A percentile compares a stretch with the other conserved stretches of the same genome.
These are phyloP conservation scores for Gambusia affinis DNA, from an alignment of 2,113 vertebrate species.

Conservation along the genomic window DNA sequence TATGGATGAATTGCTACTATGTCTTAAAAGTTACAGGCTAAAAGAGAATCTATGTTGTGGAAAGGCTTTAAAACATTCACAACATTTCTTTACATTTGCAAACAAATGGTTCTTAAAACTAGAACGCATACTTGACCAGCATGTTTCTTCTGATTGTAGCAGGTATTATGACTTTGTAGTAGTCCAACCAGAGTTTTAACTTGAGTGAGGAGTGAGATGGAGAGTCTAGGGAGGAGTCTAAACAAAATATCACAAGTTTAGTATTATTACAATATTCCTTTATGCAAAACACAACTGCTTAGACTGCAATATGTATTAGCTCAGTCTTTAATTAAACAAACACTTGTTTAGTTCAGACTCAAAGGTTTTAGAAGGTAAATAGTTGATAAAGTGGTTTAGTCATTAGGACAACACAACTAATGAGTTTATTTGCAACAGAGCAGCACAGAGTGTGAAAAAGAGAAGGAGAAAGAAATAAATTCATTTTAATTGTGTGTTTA, in stretches of 20 bases:
- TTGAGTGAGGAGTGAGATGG: background rate
- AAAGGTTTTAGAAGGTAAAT: background rate
- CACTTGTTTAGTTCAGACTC: background rate
- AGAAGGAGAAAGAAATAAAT: too few species aligned
- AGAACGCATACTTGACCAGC: too few species aligned
- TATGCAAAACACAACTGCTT: background rate
- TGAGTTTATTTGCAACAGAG: background rate
- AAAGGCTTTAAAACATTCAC: too few species aligned
- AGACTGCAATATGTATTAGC: background rate
- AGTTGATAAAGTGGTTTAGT: background rate
- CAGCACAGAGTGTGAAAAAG: background rate
- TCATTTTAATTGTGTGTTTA: too few species aligned
- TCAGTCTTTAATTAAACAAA: background rate
- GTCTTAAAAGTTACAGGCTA: too few species aligned
- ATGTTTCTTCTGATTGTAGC: background rate
- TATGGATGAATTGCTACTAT: too few species aligned
- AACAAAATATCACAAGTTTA: background rate
- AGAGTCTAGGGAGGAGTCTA: background rate
- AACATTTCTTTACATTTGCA: too few species aligned
- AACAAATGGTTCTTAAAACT: too few species aligned
- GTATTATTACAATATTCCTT: background rate
- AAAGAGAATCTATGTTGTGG: too few species aligned
- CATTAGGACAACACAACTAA: too few species aligned
- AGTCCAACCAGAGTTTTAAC: background rate
- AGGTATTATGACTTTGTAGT: background rate